Evolutionary conservation across 2,888 invertebrate genomes (phyloP), one percentile per base, ranked within the genome.

Genomic region (Drosophila lutescens): DNA sequence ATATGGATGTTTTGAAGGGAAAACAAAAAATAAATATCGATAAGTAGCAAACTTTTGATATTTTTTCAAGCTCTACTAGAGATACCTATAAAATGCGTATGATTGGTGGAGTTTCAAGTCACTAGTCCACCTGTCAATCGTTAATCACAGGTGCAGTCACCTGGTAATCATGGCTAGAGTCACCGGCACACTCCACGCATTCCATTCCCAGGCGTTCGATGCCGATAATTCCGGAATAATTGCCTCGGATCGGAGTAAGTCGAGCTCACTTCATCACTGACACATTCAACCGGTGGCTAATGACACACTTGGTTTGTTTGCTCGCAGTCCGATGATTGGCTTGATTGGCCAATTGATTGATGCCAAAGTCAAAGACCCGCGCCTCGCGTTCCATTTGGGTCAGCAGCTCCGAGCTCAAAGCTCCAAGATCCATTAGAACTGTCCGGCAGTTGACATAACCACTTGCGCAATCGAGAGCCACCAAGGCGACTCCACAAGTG

Each of bases 381-480:
- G 23, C 7, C 13, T 23, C 12, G 30, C 50, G 13, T 13, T 30
- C 51, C 10, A 63, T 65, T 51, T 65, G 63, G 63, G 63, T 63
- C 63, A 49, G 41, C 12, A 7, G 13, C 26, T 26, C 8, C 7
- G 13, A 34, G 41, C 23, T 2, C 32, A 8, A 30, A 46, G 44
- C 38, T 34, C 10, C 4, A 20, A n/a, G 36, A 57, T 30, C 49
- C 30, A 65, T 65, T 65, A 65, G 65, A 65, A 65, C 65, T 51
- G 65, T 50, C 63, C 65, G 36, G 36, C 50, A 34, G 63, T 44
- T 63, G 63, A 63, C 63, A 63, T 51, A 63, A 63, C 65, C 36
- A 41, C 38, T 63, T 63, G 65, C 63, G 63, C 65, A 63, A 63
- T 8, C 13, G 2, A 32, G 23, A 40, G 40, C n/a, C 38, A 9